Percentiles rank a stretch among this genome's conserved stretches.
Evolutionary conservation across 2,888 invertebrate genomes (phyloP).

Genomic region (Tetragonisca angustula): DNA sequence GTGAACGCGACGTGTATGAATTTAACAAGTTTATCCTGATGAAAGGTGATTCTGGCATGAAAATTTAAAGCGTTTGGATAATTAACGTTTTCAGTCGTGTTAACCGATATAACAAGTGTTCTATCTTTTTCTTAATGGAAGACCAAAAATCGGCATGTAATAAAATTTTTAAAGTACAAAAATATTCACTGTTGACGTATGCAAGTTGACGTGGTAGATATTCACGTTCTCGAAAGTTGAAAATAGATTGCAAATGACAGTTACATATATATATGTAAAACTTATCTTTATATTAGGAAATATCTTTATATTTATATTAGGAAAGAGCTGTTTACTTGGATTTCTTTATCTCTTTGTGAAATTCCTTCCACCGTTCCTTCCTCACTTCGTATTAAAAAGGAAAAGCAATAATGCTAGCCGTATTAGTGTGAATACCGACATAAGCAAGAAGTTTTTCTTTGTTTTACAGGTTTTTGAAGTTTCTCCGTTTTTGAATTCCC

Average conservation of each 20-base stretch:
- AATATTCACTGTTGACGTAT: neutral
- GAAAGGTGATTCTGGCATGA: neutral
- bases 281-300: no score
- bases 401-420: slow-evolving; percentile 33
- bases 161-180: neutral
- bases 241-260: neutral
- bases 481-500: slow-evolving; percentile 1
- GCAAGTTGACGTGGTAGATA: no score
- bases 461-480: neutral
- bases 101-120: no score
- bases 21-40: neutral
- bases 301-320: neutral
- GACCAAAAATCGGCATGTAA: neutral
- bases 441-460: neutral
- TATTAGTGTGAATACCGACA: slow-evolving; percentile 30
- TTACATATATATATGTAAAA: no score
- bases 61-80: no score
- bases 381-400: neutral
- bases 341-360: slow-evolving; percentile 8
- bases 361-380: neutral
- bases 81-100: neutral
- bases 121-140: no score
- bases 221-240: neutral
- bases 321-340: slow-evolving; percentile 5
- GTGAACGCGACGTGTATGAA: neutral